phyloP scores from a whole-genome alignment of 1,140 invertebrate species.

The Panulirus ornatus region DNA sequence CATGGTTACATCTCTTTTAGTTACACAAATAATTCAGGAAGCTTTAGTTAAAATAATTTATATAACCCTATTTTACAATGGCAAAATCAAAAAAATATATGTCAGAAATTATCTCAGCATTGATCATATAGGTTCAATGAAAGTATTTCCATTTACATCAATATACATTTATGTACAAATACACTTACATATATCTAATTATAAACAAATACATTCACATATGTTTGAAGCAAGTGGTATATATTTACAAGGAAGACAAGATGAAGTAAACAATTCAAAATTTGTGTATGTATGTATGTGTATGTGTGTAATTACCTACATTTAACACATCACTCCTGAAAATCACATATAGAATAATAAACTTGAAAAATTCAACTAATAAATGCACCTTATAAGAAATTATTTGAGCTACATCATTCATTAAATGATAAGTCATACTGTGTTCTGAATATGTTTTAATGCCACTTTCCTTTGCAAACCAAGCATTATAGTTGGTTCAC shows the following conservation, averaged over 20 bases:
- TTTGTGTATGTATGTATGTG: too few relatives aligned
- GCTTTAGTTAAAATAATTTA: background rate
- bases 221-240: background rate
- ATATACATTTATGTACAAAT: conserved; percentile 20
- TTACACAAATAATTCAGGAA: background rate
- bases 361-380: background rate
- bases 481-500: background rate
- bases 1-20: background rate
- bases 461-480: background rate
- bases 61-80: background rate
- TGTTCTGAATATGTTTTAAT: background rate
- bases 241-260: background rate
- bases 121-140: background rate
- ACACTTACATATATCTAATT: conserved; percentile 4
- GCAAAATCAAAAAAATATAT: conserved; percentile 6
- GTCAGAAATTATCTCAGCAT: background rate
- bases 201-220: background rate
- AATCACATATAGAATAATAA: background rate
- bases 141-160: conserved; percentile 25
- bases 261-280: background rate
- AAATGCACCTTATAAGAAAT: background rate
- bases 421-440: background rate
- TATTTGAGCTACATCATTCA: background rate
- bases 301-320: too few relatives aligned
- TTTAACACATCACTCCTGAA: too few relatives aligned